A percentile compares a stretch with the other conserved stretches of the same genome.
Evolutionary conservation across 2,888 invertebrate genomes (phyloP).

Genomic region (Drosophila neotestacea): DNA sequence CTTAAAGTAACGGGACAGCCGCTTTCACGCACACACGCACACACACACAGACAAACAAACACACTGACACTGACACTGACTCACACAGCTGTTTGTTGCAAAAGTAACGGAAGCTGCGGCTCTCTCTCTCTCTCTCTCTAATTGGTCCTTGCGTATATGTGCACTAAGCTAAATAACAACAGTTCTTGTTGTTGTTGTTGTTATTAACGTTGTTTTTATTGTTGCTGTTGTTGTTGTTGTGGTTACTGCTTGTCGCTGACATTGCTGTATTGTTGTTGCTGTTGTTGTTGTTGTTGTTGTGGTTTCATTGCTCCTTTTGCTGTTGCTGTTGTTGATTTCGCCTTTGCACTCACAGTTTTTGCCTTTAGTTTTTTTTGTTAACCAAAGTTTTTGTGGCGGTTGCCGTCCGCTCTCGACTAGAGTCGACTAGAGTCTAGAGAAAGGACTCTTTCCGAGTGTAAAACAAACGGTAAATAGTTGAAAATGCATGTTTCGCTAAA

Average conservation of each 20-base stretch:
- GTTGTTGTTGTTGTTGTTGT: conserved; percentile 16
- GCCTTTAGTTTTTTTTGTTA: not conserved
- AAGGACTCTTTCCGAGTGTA: too few species aligned
- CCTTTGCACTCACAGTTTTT: conserved; percentile 16
- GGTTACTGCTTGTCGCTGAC: conserved; percentile 17
- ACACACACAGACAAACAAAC: conserved; percentile 14
- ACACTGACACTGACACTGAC: conserved; percentile 31
- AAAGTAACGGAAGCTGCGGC: conserved; percentile 47
- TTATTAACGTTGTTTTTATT: conserved; percentile 11
- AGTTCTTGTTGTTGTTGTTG: conserved; percentile 6
- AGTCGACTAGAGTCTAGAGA: conserved; percentile 6
- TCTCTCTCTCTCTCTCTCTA: not conserved
- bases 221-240: conserved; percentile 21
- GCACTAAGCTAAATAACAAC: not conserved
- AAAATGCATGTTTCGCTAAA: too few species aligned
- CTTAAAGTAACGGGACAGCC: conserved; percentile 19
- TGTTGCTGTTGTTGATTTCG: conserved; percentile 12
- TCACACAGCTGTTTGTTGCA: conserved; percentile 60
- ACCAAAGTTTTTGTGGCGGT: conserved; percentile 59
- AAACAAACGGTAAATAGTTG: too few species aligned
- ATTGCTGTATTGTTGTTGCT: conserved; percentile 19
- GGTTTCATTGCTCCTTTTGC: conserved; percentile 9
- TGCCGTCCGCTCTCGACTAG: conserved; percentile 61
- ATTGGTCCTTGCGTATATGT: conserved; percentile 18
- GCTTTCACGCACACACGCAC: conserved; percentile 29